Conservation (phyloP, 2,113 vertebrate species). For the Eubucco bourcierii region DNA sequence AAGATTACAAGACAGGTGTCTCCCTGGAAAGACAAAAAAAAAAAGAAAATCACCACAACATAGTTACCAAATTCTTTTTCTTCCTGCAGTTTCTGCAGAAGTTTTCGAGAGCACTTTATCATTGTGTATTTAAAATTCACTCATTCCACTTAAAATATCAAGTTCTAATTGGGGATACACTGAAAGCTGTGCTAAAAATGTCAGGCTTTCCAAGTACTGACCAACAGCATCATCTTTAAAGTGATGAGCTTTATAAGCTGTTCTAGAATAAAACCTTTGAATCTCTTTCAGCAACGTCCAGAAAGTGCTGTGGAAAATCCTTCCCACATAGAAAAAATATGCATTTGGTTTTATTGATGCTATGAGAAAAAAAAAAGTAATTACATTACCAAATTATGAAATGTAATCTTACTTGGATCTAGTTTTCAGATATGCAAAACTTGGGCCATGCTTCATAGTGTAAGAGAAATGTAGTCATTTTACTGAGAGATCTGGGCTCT, state of each 20-base stretch:
- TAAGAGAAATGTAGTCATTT: conserved; percentile 18
- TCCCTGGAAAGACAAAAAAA: not conserved
- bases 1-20: not conserved
- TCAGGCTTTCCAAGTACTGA: not conserved
- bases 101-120: not conserved
- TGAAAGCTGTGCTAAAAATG: not conserved
- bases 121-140: not conserved
- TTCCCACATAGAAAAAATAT: not conserved
- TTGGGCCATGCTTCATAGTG: conserved; percentile 5
- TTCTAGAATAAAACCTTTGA: not conserved
- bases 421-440: conserved; percentile 1
- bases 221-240: not conserved
- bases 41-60: not conserved
- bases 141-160: not conserved
- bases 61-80: not conserved
- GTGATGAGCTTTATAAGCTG: not conserved
- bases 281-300: not conserved
- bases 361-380: not conserved
- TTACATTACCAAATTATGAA: not conserved
- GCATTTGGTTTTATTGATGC: not conserved
- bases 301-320: not conserved
- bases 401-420: conserved; percentile 16
- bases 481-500: conserved; percentile 12
- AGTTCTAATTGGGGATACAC: not conserved
- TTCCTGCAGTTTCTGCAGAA: not conserved